Percentiles rank a stretch among this genome's conserved stretches.
Conservation (phyloP, 2,888 invertebrate species). For the Cantharis lateralis region DNA sequence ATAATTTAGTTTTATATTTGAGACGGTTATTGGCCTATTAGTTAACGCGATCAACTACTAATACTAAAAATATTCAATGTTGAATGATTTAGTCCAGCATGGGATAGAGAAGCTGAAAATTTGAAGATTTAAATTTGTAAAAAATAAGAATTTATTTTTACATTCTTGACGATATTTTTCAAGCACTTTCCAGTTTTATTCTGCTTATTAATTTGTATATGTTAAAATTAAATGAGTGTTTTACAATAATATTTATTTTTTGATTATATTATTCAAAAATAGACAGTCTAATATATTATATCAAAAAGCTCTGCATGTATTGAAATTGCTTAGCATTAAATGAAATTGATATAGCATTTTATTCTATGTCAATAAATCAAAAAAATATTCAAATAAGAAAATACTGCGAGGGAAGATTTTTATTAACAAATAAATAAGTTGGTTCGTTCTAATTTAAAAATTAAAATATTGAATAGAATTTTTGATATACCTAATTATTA, state of each 20-base stretch:
- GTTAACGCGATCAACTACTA: no score
- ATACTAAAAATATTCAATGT: no score
- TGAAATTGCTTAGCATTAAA: neutral
- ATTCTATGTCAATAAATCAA: neutral
- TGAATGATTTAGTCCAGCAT: no score
- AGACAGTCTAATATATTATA: neutral
- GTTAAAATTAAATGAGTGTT: neutral
- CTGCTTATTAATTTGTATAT: neutral
- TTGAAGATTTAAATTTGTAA: no score
- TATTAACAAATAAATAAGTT: neutral
- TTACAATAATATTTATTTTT: neutral
- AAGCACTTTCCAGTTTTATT: no score
- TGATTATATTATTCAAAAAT: neutral
- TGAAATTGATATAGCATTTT: neutral
- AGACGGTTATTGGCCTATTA: no score
- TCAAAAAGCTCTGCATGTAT: neutral
- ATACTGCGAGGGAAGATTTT: neutral
- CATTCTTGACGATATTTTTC: no score
- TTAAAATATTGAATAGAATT: neutral
- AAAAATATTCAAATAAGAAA: neutral
- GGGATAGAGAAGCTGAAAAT: no score
- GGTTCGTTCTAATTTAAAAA: neutral
- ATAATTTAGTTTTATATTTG: no score
- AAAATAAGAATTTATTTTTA: no score
- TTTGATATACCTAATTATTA: neutral